A percentile compares a stretch with the other conserved stretches of the same genome.
Conservation (phyloP, 2,797 vertebrate genomes). For the Thunnus albacares region DNA sequence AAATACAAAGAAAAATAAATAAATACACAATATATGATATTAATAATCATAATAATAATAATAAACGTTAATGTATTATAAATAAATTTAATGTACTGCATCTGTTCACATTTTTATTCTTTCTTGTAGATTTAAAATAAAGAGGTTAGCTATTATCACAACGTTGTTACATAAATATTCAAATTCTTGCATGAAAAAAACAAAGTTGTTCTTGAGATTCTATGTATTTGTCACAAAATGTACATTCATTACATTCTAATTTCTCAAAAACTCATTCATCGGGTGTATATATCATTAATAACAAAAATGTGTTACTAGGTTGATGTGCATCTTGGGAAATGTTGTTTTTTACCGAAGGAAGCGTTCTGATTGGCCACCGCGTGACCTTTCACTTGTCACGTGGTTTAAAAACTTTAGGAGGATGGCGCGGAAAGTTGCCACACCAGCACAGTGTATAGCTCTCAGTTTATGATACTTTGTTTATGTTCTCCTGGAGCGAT, state of each 20-base stretch:
- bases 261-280: neutral
- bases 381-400: slow-evolving; percentile 76
- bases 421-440: slow-evolving; percentile 80
- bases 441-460: rapidly evolving
- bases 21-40: too few species aligned
- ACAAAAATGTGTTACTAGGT: neutral
- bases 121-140: too few species aligned
- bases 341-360: slow-evolving; percentile 10
- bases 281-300: neutral
- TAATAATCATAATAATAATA: too few species aligned
- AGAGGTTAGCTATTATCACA: too few species aligned
- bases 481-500: neutral
- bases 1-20: too few species aligned
- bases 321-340: slow-evolving; percentile 71
- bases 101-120: too few species aligned
- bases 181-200: too few species aligned
- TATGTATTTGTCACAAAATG: too few species aligned
- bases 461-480: neutral
- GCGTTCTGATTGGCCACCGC: slow-evolving; percentile 68
- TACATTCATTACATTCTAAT: neutral
- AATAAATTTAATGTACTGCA: too few species aligned
- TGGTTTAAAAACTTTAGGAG: slow-evolving; percentile 75
- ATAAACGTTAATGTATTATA: too few species aligned
- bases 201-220: neutral
- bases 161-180: too few species aligned